Base-by-base conservation (phyloP, 2,888 invertebrate species). In the Drosophila melanosoma region DNA sequence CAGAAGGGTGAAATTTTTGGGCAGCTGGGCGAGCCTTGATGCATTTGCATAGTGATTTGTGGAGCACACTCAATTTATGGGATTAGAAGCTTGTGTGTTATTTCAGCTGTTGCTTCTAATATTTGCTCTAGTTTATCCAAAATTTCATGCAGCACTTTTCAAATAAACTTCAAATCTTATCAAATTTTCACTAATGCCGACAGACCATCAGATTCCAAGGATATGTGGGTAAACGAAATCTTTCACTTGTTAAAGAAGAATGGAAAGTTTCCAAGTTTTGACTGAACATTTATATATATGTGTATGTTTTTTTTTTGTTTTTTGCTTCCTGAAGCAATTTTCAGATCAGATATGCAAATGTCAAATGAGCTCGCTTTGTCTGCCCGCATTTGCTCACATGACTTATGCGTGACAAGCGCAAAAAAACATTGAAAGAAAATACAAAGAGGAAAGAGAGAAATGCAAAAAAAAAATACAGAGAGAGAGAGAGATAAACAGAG, bases 391-490 rank as follows among this genome's bases (percentile, higher is more conserved):
- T 52, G 23, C 45, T 56, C 61, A 74, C 76, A 68, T 87, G 85
- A 77, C 72, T 84, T 79, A 76, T 81, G 74, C 76, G 57, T 76
- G 74, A 84, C 74, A 74, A 52, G 78, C 68, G 51, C 65, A 63
- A 79, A 59, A 79, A 58, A 70, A 64, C 61, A 61, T 48, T 59
- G 48, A 70, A 63, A 48, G 33, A 26, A 64, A 64, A 64, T 32
- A 48, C 42, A 23, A 53, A 29, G 17, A 20, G 26, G 11, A 33
- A 7, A 35, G 8, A n/a, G 6, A 20, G 26, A 45, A 3, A 36
- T n/a, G 33, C 53, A 49, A 11, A 12, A 15, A 38, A 35, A 23
- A 32, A 32, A 26, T 2, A 26, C 1, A 2, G 2, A 26, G 15
- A 45, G 1, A 20, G 8, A 40, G 35, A 48, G 11, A 56, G 32